Evolutionary conservation across 2,888 invertebrate species (phyloP).

Genomic region (Drosophila neotestacea): DNA sequence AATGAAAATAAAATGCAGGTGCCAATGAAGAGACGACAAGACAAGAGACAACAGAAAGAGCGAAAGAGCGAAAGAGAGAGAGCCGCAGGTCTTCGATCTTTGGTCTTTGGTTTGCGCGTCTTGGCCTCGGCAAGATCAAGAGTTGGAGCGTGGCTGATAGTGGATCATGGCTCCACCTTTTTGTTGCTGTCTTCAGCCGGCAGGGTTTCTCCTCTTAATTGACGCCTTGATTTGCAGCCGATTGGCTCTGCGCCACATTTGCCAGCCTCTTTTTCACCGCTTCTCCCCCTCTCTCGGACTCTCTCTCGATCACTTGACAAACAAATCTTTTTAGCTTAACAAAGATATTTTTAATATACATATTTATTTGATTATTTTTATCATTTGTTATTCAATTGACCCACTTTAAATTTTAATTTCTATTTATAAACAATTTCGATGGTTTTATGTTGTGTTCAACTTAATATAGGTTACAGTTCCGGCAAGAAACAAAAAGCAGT

Average conservation of each 20-base stretch:
- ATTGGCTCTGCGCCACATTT: conserved; percentile 50
- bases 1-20: conserved; percentile 45
- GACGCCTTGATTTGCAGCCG: conserved; percentile 65
- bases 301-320: conserved; percentile 1
- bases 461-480: conserved; percentile 3
- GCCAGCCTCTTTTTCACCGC: background rate
- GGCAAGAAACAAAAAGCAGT: conserved; percentile 8
- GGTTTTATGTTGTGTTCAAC: background rate
- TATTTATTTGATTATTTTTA: conserved; percentile 21
- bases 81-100: conserved; percentile 47
- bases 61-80: background rate
- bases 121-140: conserved; percentile 56
- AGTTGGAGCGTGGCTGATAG: conserved; percentile 59
- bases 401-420: conserved; percentile 24
- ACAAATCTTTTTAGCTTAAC: background rate
- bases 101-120: conserved; percentile 13
- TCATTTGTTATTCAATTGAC: conserved; percentile 32
- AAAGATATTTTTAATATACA: background rate
- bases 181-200: conserved; percentile 53
- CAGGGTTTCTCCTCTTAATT: conserved; percentile 60
- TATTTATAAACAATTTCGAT: conserved; percentile 7
- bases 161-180: conserved; percentile 61
- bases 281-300: conserved; percentile 3
- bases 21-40: conserved; percentile 48
- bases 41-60: conserved; percentile 11